Percentiles rank a stretch among this genome's conserved stretches.
These are phyloP conservation scores for Oncopeltus fasciatus DNA, from an alignment of 1,140 invertebrate genomes.

Conservation along the genomic window DNA sequence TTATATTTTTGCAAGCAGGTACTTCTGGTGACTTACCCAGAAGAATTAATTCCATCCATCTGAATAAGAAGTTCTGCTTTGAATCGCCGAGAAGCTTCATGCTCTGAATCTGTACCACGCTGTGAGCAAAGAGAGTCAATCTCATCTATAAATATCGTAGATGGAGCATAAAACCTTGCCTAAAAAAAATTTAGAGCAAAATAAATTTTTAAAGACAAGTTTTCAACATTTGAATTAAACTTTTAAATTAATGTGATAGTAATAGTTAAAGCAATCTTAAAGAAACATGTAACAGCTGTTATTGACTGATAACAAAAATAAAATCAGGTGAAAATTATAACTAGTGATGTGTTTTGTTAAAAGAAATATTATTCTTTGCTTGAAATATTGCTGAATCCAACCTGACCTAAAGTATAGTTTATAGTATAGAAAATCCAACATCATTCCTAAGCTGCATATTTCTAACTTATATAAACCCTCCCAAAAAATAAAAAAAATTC, in stretches of 20 bases:
- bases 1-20: too few species aligned
- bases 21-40: slow-evolving; percentile 19
- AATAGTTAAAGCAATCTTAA: too few species aligned
- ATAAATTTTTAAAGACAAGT: background rate
- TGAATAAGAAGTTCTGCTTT: slow-evolving; percentile 59
- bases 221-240: background rate
- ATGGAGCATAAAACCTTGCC: slow-evolving; percentile 54
- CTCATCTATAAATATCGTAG: slow-evolving; percentile 61
- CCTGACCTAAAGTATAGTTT: too few species aligned
- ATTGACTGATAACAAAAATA: background rate
- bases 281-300: too few species aligned
- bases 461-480: too few species aligned
- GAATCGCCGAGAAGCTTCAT: slow-evolving; percentile 52
- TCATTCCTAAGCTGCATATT: too few species aligned
- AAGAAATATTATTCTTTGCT: too few species aligned
- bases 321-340: background rate
- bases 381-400: too few species aligned
- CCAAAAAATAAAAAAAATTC: too few species aligned
- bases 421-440: too few species aligned
- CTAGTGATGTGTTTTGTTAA: too few species aligned
- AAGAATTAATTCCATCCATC: slow-evolving; percentile 45
- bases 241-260: background rate
- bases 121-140: slow-evolving; percentile 53
- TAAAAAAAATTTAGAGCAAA: slow-evolving; percentile 22
- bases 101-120: slow-evolving; percentile 47